These are phyloP conservation scores for Hemibagrus wyckioides DNA, from an alignment of 2,113 vertebrate genomes.

Conservation along the genomic window DNA sequence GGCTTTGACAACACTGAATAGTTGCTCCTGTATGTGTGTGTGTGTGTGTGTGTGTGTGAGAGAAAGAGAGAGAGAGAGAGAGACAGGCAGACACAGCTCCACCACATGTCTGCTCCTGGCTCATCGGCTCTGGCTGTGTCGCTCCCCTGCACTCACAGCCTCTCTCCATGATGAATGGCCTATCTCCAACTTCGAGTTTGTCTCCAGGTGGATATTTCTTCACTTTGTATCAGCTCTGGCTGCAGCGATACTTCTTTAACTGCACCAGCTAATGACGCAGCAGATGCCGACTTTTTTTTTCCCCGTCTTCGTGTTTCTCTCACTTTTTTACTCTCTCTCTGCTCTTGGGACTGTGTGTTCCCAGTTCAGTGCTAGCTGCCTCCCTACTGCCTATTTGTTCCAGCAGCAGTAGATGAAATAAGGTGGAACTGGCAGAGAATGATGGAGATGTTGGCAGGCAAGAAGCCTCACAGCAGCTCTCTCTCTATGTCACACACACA, in stretches of 20 bases:
- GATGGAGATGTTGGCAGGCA: conserved; percentile 50
- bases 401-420: conserved; percentile 59
- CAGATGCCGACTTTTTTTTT: conserved; percentile 53
- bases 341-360: conserved; percentile 50
- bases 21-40: conserved; percentile 24
- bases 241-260: conserved; percentile 57
- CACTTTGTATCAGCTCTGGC: conserved; percentile 60
- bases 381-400: conserved; percentile 60
- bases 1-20: neutral
- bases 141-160: conserved; percentile 40
- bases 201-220: conserved; percentile 65
- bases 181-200: conserved; percentile 55
- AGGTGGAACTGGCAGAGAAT: conserved; percentile 60
- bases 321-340: conserved; percentile 34
- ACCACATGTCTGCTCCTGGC: conserved; percentile 39
- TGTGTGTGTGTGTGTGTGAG: neutral
- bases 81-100: conserved; percentile 20
- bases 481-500: neutral
- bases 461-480: conserved; percentile 18
- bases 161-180: conserved; percentile 60
- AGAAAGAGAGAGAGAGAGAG: neutral
- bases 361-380: conserved; percentile 45
- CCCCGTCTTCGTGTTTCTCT: conserved; percentile 24
- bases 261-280: conserved; percentile 60
- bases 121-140: conserved; percentile 37